Evolutionary conservation across 2,113 vertebrate species (phyloP).

Genomic region (Gambusia affinis): DNA sequence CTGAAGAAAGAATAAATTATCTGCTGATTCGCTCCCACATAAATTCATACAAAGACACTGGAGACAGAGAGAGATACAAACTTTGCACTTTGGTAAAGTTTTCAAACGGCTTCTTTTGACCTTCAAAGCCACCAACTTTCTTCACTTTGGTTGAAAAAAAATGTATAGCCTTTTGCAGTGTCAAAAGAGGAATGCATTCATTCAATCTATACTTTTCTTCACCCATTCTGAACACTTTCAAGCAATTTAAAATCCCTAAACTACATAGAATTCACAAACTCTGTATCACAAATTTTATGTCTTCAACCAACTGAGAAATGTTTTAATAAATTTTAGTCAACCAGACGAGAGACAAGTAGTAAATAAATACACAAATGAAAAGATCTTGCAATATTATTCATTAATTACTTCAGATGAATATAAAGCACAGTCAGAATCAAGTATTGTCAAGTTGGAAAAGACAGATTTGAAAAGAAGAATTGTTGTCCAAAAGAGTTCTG

Average conservation of each 20-base stretch:
- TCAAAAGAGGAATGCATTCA: no score
- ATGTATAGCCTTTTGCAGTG: no score
- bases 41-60: not conserved
- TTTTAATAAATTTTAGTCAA: not conserved
- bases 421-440: not conserved
- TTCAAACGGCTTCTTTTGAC: constrained; percentile 7
- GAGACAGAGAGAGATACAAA: not conserved
- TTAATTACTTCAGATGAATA: not conserved
- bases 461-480: no score
- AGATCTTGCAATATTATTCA: not conserved
- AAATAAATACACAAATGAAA: not conserved
- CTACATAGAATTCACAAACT: no score
- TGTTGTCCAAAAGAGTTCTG: no score
- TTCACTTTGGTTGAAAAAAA: not conserved
- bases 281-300: not conserved
- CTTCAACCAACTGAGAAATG: not conserved
- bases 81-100: not conserved
- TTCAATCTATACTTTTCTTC: no score
- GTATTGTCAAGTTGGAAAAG: no score
- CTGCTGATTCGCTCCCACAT: constrained; percentile 20
- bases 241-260: no score
- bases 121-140: not conserved
- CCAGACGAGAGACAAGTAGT: not conserved
- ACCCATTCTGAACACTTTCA: no score
- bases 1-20: constrained; percentile 30